A percentile compares a stretch with the other conserved stretches of the same genome.
Conservation (phyloP, 2,888 invertebrate species). For the Cephus runcator region DNA sequence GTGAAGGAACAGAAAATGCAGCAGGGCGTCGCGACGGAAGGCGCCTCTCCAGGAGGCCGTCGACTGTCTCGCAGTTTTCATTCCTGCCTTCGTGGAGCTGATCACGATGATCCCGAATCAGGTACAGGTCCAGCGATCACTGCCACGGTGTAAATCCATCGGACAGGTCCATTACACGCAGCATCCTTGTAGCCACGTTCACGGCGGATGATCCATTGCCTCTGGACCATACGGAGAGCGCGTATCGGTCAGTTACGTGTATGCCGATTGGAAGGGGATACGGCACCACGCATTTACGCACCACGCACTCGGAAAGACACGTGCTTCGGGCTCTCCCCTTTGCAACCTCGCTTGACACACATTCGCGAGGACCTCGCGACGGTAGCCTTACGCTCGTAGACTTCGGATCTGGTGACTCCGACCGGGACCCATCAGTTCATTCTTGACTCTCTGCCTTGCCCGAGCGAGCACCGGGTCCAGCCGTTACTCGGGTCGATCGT, state of each 20-base stretch:
- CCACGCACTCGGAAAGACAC: slow-evolving; percentile 6
- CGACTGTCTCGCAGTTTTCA: slow-evolving; percentile 76
- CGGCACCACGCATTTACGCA: slow-evolving; percentile 16
- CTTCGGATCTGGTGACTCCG: neutral
- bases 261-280: neutral
- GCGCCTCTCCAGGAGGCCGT: slow-evolving; percentile 62
- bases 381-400: neutral
- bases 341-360: slow-evolving; percentile 32
- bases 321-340: slow-evolving; percentile 7
- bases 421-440: neutral
- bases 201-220: neutral
- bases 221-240: neutral
- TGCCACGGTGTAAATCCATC: neutral
- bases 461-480: neutral
- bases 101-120: slow-evolving; percentile 63
- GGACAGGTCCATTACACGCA: neutral
- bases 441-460: neutral
- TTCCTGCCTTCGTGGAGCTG: slow-evolving; percentile 73
- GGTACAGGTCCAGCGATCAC: slow-evolving; percentile 41
- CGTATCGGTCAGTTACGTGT: neutral
- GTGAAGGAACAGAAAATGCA: slow-evolving; percentile 2
- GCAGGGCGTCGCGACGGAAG: slow-evolving; percentile 49
- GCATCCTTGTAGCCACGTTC: neutral
- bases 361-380: slow-evolving; percentile 9
- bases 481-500: neutral